Conservation (phyloP, 2,113 vertebrate genomes). For the Cyphomyrus discorhynchus region DNA sequence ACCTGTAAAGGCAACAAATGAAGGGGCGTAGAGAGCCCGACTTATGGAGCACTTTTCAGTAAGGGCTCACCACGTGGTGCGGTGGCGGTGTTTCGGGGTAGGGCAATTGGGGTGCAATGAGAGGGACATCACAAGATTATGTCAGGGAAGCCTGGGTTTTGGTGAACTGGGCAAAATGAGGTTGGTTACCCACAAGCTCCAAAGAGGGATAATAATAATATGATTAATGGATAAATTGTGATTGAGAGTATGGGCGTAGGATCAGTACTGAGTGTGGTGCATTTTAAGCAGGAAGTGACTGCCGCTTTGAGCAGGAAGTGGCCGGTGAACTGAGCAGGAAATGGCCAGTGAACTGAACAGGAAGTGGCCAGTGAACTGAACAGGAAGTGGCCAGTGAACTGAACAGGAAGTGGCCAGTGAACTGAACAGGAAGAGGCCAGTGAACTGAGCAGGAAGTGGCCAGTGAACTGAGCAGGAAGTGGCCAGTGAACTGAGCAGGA, state of each 20-base stretch:
- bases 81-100: not conserved
- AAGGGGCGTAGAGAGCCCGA: not conserved
- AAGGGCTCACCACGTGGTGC: not conserved
- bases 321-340: no score
- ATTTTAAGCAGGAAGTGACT: not conserved
- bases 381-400: no score
- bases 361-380: no score
- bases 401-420: no score
- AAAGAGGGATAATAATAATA: not conserved
- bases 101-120: not conserved
- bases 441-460: no score
- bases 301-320: not conserved
- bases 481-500: no score
- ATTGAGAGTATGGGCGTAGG: not conserved
- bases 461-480: no score
- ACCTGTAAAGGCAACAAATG: conserved; percentile 7
- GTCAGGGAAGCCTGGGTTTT: not conserved
- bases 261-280: not conserved
- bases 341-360: no score
- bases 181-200: not conserved
- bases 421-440: no score
- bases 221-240: not conserved
- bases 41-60: not conserved
- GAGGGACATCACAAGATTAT: not conserved
- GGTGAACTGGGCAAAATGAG: not conserved